Base-by-base conservation (phyloP, 2,888 invertebrate species). In the Caenorhabditis panamensis region DNA sequence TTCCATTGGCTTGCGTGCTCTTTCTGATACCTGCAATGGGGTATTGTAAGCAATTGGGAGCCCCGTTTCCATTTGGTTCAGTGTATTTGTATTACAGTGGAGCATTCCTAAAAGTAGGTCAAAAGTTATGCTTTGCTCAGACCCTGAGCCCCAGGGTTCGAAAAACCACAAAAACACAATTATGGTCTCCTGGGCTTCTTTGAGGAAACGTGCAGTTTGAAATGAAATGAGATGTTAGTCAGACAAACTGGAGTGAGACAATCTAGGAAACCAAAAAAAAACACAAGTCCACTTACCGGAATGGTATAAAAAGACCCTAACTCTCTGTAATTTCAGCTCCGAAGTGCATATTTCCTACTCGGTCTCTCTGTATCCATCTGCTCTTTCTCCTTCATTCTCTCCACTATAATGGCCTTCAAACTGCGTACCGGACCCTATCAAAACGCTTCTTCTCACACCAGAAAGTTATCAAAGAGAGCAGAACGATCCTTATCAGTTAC, bases 1-100 rank as follows among this genome's bases (percentile, higher is more conserved):
- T 64, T 22, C 77, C 77, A 3, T 54, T 69, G 13, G 5, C n/a
- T 5, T 69, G 56, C 37, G 59, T 69, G 31, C 63, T 58, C 58
- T 69, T 64, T 20, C 37, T 77, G 28, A n/a, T 69, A 22, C 69
- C 77, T 20, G 56, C 69, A 36, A 31, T 64, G 16, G 69, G 69
- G 1, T 77, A 77, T 53, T 77, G 77, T 69, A 63, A 68, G 24
- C 77, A 77, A 36, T 44, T 77, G 51, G 77, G 69, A 0, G 2
- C 20, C 11, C 77, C 77, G 24, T 77, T 64, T 51, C 31, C 58
- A 20, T 77, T 77, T n/a, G 77, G 77, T 3, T n/a, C 69, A 16
- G 44, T 77, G 37, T 69, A 69, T 24, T 63, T 77, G 18, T 69
- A 64, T 49, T 69, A 77, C 16, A 59, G 49, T 9, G 28, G 61